Evolutionary conservation across 2,797 vertebrate genomes (phyloP), one percentile per base, ranked within the genome.

Genomic region (Pangasius larnaudii): DNA sequence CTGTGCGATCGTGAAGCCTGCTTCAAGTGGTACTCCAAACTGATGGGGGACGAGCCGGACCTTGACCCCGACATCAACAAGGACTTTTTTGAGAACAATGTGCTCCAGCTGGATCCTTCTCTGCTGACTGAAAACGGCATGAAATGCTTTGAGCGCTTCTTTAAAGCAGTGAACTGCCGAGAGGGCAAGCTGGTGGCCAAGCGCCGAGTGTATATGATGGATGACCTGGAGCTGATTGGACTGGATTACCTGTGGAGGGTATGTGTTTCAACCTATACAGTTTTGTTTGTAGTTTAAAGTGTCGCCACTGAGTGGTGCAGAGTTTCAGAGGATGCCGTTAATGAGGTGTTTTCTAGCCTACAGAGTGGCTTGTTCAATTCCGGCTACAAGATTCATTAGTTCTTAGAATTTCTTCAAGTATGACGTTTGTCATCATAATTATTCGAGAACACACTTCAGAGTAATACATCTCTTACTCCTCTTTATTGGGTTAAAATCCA

Each of bases 101-200:
- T 99, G 84, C 96, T 99, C 93, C 99, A 99, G 95, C 95, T 99
- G 93, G 99, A 99, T 95, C 99, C 99, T 36, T 99, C 98, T 90
- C 95, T 99, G 74, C 96, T 99, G 94, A 99, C 99, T 51, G 99
- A 99, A 95, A 99, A 99, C 91, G 99, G 99, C 93, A 99, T 99
- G 98, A 99, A 99, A 95, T 99, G 99, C 96, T 99, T 99, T 94
- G 99, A 99, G 94, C 97, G 98, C 93, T 99, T 99, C 96, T 99
- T 99, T 95, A 99, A 99, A 96, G 99, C 99, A 89, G 99, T 99
- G 93, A 99, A 99, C 95, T 99, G 98, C 96, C 97, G 99, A 93
- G 99, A 99, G 96, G 98, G 98, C 92, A 99, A 99, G 92, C 95
- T 99, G 93, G 98, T 99, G 92, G 98, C 98, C 69, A 99, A 99